These are phyloP conservation scores for Perognathus longimembris DNA, from an alignment of 2,113 vertebrate species.

Conservation along the genomic window DNA sequence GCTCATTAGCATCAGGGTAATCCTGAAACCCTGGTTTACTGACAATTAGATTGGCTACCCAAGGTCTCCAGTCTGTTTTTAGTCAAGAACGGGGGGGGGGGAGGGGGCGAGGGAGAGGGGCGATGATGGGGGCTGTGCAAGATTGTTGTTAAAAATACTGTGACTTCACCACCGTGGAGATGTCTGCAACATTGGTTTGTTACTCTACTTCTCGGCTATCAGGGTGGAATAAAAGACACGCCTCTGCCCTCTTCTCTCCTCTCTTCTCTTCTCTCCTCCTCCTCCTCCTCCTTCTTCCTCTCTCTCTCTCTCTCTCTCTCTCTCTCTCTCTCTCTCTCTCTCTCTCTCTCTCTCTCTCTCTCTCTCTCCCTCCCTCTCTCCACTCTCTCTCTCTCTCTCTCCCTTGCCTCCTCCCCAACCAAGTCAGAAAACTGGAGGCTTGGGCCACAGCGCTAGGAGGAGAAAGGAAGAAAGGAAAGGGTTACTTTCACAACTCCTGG, in stretches of 20 bases:
- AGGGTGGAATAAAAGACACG: constrained; percentile 56
- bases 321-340: too few species aligned
- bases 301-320: too few species aligned
- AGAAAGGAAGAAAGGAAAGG: constrained; percentile 50
- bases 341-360: too few species aligned
- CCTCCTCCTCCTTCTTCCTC: too few species aligned
- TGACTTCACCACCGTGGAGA: constrained; percentile 59
- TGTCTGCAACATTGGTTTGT: constrained; percentile 62
- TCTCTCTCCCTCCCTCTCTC: constrained; percentile 26
- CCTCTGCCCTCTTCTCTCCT: constrained; percentile 62
- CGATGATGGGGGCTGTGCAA: background rate
- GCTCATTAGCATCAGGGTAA: background rate
- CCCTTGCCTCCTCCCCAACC: constrained; percentile 32
- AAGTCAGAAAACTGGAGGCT: constrained; percentile 55
- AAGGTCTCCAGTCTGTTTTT: constrained; percentile 16
- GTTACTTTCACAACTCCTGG: constrained; percentile 78
- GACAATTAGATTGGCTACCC: background rate
- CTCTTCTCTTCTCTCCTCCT: background rate
- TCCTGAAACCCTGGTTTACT: background rate
- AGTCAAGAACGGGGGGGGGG: constrained; percentile 19
- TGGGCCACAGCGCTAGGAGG: background rate
- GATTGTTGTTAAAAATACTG: constrained; percentile 53
- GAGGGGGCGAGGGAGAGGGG: background rate
- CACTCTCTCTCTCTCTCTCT: background rate
- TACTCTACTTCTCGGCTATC: constrained; percentile 63